These are phyloP conservation scores for Oxycera nigricornis DNA, from an alignment of 2,888 invertebrate species.

Conservation along the genomic window DNA sequence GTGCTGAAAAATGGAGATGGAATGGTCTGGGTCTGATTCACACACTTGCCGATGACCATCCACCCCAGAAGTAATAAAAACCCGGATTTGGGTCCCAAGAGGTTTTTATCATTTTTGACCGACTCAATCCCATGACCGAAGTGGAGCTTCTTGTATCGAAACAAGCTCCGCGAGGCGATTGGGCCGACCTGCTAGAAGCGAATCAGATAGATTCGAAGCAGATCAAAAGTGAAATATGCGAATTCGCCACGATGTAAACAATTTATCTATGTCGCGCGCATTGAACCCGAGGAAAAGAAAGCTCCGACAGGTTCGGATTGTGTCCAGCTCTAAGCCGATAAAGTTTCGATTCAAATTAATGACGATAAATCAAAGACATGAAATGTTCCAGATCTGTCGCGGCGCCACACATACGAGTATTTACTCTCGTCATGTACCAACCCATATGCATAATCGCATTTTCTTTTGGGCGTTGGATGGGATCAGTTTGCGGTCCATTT, in stretches of 20 bases:
- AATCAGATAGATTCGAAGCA: background rate
- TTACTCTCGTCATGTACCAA: background rate
- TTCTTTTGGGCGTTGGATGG: background rate
- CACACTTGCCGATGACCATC: background rate
- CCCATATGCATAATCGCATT: background rate
- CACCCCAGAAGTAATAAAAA: conserved; percentile 15
- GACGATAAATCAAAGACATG: conserved; percentile 25
- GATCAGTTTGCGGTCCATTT: background rate
- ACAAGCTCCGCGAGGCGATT: background rate
- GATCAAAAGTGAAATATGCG: background rate
- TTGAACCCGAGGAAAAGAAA: background rate
- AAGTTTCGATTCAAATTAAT: conserved; percentile 13
- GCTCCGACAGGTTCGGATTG: background rate
- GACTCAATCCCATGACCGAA: background rate
- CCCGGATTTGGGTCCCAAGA: conserved; percentile 24
- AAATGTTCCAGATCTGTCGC: conserved; percentile 33
- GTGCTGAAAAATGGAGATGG: background rate
- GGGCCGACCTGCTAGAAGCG: background rate
- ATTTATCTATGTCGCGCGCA: conserved; percentile 3
- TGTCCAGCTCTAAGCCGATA: background rate
- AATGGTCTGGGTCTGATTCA: conserved; percentile 7
- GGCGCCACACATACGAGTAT: background rate
- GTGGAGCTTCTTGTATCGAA: background rate
- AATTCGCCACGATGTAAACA: background rate
- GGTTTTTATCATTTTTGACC: background rate